Conservation (phyloP, 2,113 vertebrate species). For the Ahaetulla prasina region DNA sequence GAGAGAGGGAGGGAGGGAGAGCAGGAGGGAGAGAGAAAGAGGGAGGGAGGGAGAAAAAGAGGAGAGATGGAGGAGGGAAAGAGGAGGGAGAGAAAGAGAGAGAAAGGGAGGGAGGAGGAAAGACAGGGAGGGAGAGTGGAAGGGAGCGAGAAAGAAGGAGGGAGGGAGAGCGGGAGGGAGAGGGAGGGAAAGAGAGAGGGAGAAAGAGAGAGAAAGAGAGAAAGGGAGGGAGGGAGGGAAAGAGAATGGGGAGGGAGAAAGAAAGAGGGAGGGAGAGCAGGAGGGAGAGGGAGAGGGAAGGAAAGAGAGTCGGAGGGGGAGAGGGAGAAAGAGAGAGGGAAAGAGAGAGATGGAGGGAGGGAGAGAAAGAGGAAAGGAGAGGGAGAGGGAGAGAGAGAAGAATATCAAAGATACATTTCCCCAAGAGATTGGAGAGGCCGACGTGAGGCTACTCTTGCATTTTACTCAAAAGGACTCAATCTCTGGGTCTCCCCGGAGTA, state of each 20-base stretch:
- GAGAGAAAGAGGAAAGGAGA: not conserved
- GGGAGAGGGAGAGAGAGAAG: not conserved
- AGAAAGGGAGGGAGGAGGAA: rapidly evolving
- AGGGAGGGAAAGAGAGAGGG: not conserved
- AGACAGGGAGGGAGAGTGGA: too few species aligned
- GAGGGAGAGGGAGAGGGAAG: not conserved
- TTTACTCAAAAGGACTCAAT: rapidly evolving
- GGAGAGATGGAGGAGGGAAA: too few species aligned
- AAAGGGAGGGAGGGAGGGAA: not conserved
- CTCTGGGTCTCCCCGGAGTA: rapidly evolving
- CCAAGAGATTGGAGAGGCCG: not conserved
- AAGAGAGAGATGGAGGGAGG: not conserved
- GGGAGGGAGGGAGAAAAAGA: too few species aligned
- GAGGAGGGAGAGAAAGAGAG: rapidly evolving
- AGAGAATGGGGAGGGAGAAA: not conserved
- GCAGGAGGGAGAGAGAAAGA: rapidly evolving
- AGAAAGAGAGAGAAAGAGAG: too few species aligned
- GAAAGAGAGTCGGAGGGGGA: too few species aligned
- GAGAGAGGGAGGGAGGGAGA: rapidly evolving
- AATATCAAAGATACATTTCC: not conserved
- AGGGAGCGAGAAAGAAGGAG: too few species aligned
- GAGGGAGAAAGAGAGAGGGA: not conserved
- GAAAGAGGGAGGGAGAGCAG: not conserved
- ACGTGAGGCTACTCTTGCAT: not conserved
- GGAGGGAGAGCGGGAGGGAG: too few species aligned